Evolutionary conservation across 2,888 invertebrate species (phyloP).

Genomic region (Hartigia nigra): DNA sequence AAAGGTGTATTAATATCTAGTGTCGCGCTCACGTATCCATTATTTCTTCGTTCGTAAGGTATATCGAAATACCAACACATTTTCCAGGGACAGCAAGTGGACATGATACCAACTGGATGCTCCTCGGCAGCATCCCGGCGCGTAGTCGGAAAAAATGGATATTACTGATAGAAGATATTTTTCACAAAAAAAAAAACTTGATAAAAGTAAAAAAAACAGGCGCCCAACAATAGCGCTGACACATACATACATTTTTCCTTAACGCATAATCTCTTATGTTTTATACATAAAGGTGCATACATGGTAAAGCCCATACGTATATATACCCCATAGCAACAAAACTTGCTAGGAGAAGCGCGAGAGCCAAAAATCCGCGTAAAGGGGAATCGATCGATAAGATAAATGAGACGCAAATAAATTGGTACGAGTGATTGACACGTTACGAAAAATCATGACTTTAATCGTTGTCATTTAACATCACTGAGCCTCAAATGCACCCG

Average conservation of each 20-base stretch:
- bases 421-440: background rate
- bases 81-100: background rate
- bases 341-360: background rate
- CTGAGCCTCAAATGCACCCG: background rate
- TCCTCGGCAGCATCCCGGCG: background rate
- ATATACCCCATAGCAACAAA: background rate
- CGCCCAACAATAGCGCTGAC: background rate
- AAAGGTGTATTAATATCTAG: slow-evolving; percentile 7
- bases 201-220: background rate
- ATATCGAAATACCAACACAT: background rate
- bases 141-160: background rate
- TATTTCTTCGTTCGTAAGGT: background rate
- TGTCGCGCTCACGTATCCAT: background rate
- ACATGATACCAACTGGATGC: background rate
- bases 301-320: background rate
- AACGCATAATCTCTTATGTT: background rate
- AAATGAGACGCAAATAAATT: background rate
- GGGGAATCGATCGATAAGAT: background rate
- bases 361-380: background rate
- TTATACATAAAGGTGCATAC: background rate
- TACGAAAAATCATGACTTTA: background rate
- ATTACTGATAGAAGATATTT: background rate
- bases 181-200: background rate
- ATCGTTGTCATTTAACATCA: background rate
- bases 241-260: background rate